Conservation (phyloP, 1,140 invertebrate genomes). For the Harlomillsia oculata region DNA sequence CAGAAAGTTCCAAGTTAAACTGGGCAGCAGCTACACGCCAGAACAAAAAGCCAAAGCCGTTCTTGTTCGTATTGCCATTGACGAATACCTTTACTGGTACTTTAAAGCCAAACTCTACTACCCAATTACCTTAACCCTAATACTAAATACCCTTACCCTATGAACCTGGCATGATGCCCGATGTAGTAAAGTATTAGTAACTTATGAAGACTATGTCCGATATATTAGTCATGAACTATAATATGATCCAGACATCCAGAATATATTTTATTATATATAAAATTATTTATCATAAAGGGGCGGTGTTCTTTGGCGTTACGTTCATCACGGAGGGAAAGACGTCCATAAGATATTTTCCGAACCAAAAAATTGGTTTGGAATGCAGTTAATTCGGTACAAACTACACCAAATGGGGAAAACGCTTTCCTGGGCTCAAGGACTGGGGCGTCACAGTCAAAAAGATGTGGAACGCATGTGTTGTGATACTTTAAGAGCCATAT, state of each 20-base stretch:
- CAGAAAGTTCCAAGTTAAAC: constrained; percentile 1
- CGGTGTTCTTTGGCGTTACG: constrained; percentile 14
- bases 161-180: background rate
- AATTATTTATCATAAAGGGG: constrained; percentile 6
- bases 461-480: background rate
- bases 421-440: constrained; percentile 14
- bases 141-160: background rate
- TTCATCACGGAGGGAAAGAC: background rate
- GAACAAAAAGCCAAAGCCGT: constrained; percentile 16
- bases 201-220: background rate
- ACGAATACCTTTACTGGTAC: constrained; percentile 31
- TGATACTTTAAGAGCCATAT: constrained; percentile 22
- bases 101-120: background rate
- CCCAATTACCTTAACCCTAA: background rate
- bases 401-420: background rate
- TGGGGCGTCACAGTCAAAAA: constrained; percentile 10
- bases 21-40: constrained; percentile 1
- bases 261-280: background rate
- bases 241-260: background rate
- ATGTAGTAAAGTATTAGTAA: background rate
- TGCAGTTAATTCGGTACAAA: background rate
- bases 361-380: background rate
- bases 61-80: constrained; percentile 19
- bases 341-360: background rate
- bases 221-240: background rate